Evolutionary conservation across 1,140 invertebrate species (phyloP).

Genomic region (Cotesia glomerata): DNA sequence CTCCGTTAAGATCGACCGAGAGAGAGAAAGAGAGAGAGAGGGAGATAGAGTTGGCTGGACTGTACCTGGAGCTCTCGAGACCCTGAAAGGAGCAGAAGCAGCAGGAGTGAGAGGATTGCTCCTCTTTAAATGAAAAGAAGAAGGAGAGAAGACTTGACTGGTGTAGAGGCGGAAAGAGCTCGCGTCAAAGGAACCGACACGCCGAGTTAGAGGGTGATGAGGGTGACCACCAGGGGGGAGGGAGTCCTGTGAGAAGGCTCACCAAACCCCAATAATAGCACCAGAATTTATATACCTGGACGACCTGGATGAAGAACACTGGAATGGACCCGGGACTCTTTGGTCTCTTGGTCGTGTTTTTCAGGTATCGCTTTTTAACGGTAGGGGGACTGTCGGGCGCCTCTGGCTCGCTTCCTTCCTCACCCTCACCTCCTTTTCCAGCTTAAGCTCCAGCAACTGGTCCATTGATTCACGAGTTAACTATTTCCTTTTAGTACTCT

Average conservation of each 20-base stretch:
- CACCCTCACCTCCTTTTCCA: background rate
- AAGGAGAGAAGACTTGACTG: slow-evolving; percentile 18
- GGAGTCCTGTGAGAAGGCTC: slow-evolving; percentile 52
- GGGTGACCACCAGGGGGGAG: too few relatives aligned
- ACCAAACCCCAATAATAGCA: slow-evolving; percentile 62
- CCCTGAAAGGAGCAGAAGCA: slow-evolving; percentile 20
- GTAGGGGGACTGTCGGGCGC: slow-evolving; percentile 11
- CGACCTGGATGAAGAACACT: slow-evolving; percentile 42
- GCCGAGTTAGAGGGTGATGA: slow-evolving; percentile 37
- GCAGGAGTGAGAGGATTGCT: background rate
- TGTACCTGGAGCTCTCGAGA: slow-evolving; percentile 21
- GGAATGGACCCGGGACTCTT: slow-evolving; percentile 46
- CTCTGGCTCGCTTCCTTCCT: slow-evolving; percentile 6
- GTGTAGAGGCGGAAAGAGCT: slow-evolving; percentile 30
- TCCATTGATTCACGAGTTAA: too few relatives aligned
- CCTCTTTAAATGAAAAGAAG: slow-evolving; percentile 3
- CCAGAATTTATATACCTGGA: slow-evolving; percentile 65
- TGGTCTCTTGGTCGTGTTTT: slow-evolving; percentile 12
- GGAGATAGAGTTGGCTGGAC: slow-evolving; percentile 15
- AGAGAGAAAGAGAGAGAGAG: slow-evolving; percentile 14
- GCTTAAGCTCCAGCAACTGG: background rate
- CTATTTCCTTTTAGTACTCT: too few relatives aligned
- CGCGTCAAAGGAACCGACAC: slow-evolving; percentile 30
- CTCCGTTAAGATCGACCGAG: too few relatives aligned
- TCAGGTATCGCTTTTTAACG: slow-evolving; percentile 35